Conservation (phyloP, 2,888 invertebrate genomes). For the Drosophila lacicola region DNA sequence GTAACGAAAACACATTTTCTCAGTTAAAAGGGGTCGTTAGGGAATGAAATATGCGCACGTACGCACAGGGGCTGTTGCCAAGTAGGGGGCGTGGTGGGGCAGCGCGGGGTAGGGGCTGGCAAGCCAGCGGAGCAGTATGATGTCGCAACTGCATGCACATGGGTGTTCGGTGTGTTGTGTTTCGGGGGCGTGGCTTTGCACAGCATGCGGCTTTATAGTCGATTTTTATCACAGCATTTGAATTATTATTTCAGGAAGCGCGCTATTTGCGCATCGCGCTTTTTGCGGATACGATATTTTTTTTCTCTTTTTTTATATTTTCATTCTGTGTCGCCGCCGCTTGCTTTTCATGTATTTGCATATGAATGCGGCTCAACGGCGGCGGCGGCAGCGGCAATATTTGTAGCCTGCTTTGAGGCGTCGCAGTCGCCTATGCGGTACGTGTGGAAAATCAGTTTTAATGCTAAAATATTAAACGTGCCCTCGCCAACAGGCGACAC, state of each 20-base stretch:
- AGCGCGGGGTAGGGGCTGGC: not conserved
- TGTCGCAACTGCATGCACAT: slow-evolving; percentile 53
- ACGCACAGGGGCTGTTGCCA: slow-evolving; percentile 71
- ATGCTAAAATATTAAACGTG: slow-evolving; percentile 78
- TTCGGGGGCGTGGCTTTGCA: slow-evolving; percentile 57
- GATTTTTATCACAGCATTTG: slow-evolving; percentile 83
- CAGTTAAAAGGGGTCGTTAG: slow-evolving; percentile 84
- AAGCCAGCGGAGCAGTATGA: slow-evolving; percentile 11
- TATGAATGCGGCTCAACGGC: slow-evolving; percentile 73
- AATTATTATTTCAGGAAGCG: slow-evolving; percentile 84
- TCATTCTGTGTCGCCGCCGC: slow-evolving; percentile 30
- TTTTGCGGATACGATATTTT: slow-evolving; percentile 73
- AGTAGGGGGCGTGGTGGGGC: slow-evolving; percentile 10
- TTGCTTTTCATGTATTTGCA: slow-evolving; percentile 77
- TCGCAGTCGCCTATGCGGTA: slow-evolving; percentile 55
- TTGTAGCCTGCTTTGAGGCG: slow-evolving; percentile 60
- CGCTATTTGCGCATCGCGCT: slow-evolving; percentile 83
- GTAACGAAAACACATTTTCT: slow-evolving; percentile 84
- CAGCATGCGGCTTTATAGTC: slow-evolving; percentile 76
- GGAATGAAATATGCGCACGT: slow-evolving; percentile 84
- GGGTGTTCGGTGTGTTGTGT: slow-evolving; percentile 34
- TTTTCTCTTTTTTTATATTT: slow-evolving; percentile 10
- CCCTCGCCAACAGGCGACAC: slow-evolving; percentile 24
- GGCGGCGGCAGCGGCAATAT: slow-evolving; percentile 50
- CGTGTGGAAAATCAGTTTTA: slow-evolving; percentile 77